Evolutionary conservation across 2,113 vertebrate species (phyloP).

Genomic region (Morone chrysops): DNA sequence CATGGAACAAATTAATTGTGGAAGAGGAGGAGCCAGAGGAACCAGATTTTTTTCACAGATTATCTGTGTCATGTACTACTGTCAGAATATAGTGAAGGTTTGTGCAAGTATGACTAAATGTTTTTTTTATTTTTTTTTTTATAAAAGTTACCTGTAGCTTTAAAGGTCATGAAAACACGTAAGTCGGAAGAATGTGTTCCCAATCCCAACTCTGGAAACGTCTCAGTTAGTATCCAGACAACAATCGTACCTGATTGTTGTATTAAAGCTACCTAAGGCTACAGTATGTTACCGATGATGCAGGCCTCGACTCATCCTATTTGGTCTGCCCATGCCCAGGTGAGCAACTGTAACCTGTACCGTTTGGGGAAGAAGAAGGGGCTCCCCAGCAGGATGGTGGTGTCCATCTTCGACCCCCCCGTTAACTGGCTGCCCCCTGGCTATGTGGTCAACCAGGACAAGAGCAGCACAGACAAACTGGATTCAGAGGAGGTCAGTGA

Average conservation of each 20-base stretch:
- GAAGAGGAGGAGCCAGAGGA: too few relatives aligned
- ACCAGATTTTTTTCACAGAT: too few relatives aligned
- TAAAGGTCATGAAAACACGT: too few relatives aligned
- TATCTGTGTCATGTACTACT: too few relatives aligned
- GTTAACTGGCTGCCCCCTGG: constrained; percentile 99
- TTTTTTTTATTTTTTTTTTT: too few relatives aligned
- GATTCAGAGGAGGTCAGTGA: constrained; percentile 92
- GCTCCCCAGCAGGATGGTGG: constrained; percentile 98
- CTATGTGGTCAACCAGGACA: constrained; percentile 97
- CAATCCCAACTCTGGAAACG: too few relatives aligned
- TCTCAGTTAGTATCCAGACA: too few relatives aligned
- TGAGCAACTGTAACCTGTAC: constrained; percentile 99
- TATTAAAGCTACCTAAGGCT: not conserved
- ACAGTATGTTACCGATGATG: not conserved
- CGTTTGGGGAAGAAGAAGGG: constrained; percentile 99
- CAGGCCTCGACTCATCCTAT: not conserved
- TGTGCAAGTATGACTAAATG: too few relatives aligned
- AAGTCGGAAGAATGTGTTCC: too few relatives aligned
- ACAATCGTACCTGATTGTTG: not conserved
- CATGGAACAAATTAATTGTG: too few relatives aligned
- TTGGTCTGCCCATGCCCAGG: constrained; percentile 75
- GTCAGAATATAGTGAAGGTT: too few relatives aligned
- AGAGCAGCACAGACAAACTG: constrained; percentile 91
- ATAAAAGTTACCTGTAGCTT: too few relatives aligned
- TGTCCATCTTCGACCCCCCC: constrained; percentile 98